A percentile compares a stretch with the other conserved stretches of the same genome.
These are phyloP conservation scores for Tortricodes alternella DNA, from an alignment of 2,888 invertebrate species.

Conservation along the genomic window DNA sequence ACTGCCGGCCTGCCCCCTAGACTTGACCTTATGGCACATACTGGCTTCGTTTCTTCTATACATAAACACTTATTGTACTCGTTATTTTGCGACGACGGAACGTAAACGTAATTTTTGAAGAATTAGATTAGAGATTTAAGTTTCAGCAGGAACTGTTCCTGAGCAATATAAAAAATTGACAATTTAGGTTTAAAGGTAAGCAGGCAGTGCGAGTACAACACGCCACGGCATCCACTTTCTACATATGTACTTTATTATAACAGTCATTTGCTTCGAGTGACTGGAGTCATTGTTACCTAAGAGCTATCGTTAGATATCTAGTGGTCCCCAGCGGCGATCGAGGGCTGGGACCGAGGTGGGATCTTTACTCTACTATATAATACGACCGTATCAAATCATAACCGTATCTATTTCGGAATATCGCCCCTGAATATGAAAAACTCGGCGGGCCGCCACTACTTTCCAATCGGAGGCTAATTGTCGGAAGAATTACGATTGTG, in stretches of 20 bases:
- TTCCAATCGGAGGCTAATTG: conserved; percentile 25
- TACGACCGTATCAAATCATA: conserved; percentile 54
- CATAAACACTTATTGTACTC: not conserved
- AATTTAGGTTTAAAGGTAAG: conserved; percentile 48
- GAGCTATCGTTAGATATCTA: conserved; percentile 53
- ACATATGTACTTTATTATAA: conserved; percentile 61
- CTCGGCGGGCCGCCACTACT: conserved; percentile 17
- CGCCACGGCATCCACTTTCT: conserved; percentile 79
- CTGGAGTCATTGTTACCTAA: conserved; percentile 60
- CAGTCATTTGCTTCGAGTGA: conserved; percentile 60
- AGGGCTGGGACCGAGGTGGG: conserved; percentile 64
- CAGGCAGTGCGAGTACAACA: conserved; percentile 67
- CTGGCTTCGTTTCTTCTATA: not conserved
- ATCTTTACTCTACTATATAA: conserved; percentile 50
- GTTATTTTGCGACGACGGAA: not conserved
- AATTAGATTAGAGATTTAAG: too few relatives aligned
- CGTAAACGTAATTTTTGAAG: too few relatives aligned
- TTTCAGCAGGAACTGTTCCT: too few relatives aligned
- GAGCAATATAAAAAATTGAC: too few relatives aligned
- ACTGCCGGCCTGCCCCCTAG: conserved; percentile 57
- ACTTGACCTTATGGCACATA: conserved; percentile 14
- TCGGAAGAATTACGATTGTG: conserved; percentile 32
- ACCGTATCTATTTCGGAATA: conserved; percentile 48
- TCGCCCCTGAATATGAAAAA: conserved; percentile 22
- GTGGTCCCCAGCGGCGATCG: conserved; percentile 50